Evolutionary conservation across 2,113 vertebrate species (phyloP).

Genomic region (Andinoacara biseriatus): DNA sequence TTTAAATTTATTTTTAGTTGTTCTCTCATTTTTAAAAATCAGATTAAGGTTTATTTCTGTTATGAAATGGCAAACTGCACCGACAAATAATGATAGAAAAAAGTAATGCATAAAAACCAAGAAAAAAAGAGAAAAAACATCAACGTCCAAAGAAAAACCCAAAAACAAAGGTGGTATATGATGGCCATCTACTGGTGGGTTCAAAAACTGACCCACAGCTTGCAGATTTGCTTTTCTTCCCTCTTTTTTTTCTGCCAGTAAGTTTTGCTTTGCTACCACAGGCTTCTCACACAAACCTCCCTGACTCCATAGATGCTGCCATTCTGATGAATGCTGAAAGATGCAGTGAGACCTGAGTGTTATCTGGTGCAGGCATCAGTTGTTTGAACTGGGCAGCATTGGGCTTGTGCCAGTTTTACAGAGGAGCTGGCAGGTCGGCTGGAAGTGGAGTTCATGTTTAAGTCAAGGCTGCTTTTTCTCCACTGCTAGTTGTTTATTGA

Average conservation of each 20-base stretch:
- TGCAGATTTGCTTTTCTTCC: background rate
- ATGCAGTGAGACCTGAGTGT: slow-evolving; percentile 1
- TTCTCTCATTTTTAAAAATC: background rate
- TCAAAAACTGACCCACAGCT: slow-evolving; percentile 6
- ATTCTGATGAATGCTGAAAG: background rate
- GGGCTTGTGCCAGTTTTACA: slow-evolving; percentile 12
- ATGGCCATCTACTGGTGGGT: slow-evolving; percentile 63
- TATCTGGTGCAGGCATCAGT: slow-evolving; percentile 26
- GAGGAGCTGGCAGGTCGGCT: slow-evolving; percentile 19
- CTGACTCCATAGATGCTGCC: background rate
- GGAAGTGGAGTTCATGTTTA: slow-evolving; percentile 1
- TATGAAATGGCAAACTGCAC: background rate
- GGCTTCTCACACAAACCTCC: background rate
- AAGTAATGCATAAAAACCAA: background rate
- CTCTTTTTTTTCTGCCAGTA: background rate
- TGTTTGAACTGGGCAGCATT: slow-evolving; percentile 28
- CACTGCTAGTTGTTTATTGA: background rate
- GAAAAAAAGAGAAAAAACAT: background rate
- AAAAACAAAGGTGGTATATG: background rate
- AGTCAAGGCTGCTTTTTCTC: slow-evolving; percentile 1
- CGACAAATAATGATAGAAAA: background rate
- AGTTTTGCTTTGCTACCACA: background rate
- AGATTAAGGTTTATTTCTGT: background rate
- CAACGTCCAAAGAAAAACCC: too few species aligned
- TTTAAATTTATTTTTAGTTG: background rate